Evolutionary conservation across 2,797 vertebrate species (phyloP).

Genomic region (Myotis planiceps): DNA sequence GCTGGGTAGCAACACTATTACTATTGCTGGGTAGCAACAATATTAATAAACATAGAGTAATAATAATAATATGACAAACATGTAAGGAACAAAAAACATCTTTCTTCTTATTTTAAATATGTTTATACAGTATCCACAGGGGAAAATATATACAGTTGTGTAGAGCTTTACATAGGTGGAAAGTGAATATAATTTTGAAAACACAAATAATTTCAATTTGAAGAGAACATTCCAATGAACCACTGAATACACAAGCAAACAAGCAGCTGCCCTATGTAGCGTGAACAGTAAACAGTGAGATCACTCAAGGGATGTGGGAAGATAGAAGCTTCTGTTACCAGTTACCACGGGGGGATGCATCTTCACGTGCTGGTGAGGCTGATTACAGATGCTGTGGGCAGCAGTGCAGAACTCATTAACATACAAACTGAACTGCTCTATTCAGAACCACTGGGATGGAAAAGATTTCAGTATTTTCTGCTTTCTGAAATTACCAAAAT

Average conservation of each 20-base stretch:
- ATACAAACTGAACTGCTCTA: neutral
- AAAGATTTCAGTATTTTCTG: conserved; percentile 52
- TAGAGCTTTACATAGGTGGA: conserved; percentile 8
- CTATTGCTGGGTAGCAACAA: conserved; percentile 34
- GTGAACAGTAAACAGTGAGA: conserved; percentile 64
- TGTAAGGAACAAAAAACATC: neutral
- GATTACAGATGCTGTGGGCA: neutral
- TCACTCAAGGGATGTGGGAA: conserved; percentile 26
- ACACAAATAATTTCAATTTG: conserved; percentile 52
- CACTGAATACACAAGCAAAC: conserved; percentile 60
- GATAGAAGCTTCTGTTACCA: conserved; percentile 33
- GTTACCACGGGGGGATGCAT: neutral
- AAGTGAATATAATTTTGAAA: conserved; percentile 52
- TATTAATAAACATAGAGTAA: conserved; percentile 6
- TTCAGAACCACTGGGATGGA: conserved; percentile 14
- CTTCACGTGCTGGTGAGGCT: neutral
- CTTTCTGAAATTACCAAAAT: conserved; percentile 61
- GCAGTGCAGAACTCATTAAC: neutral
- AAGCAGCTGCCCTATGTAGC: conserved; percentile 41
- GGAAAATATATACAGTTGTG: neutral
- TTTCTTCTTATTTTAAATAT: conserved; percentile 44
- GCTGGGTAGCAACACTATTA: conserved; percentile 44
- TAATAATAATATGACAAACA: conserved; percentile 31
- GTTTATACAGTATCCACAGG: conserved; percentile 14
- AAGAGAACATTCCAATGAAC: conserved; percentile 59